Conservation (phyloP, 2,113 vertebrate species). For the Tachysurus fulvidraco region DNA sequence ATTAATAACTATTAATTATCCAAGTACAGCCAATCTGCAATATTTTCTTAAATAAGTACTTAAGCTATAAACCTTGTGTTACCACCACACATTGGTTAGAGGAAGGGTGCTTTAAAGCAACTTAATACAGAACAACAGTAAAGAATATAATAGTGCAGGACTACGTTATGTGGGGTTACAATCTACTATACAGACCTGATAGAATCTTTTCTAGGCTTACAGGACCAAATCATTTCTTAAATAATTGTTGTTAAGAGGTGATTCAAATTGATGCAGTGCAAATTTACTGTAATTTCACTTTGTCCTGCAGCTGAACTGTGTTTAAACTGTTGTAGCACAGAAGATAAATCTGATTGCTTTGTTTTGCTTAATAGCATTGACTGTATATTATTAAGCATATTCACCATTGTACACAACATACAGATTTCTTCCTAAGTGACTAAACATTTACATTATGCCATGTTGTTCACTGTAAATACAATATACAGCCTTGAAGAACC, state of each 20-base stretch:
- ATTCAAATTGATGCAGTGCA: not conserved
- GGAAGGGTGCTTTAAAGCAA: not conserved
- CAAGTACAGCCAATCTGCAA: not conserved
- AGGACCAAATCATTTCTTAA: not conserved
- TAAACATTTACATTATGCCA: not conserved
- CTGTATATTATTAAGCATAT: not conserved
- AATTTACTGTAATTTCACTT: not conserved
- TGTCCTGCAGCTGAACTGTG: not conserved
- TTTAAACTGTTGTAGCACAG: not conserved
- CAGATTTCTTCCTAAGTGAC: not conserved
- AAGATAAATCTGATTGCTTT: not conserved
- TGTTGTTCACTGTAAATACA: not conserved
- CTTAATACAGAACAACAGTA: not conserved
- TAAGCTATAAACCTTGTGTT: not conserved
- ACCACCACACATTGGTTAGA: not conserved
- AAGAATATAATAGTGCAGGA: not conserved
- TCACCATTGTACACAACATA: not conserved
- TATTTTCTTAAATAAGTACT: not conserved
- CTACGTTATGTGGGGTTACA: not conserved
- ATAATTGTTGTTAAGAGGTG: not conserved
- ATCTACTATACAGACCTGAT: not conserved
- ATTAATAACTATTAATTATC: constrained; percentile 31
- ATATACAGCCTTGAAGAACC: not conserved
- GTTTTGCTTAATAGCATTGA: not conserved
- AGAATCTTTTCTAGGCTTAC: not conserved